Conservation (phyloP, 2,113 vertebrate species). For the Neogobius melanostomus region DNA sequence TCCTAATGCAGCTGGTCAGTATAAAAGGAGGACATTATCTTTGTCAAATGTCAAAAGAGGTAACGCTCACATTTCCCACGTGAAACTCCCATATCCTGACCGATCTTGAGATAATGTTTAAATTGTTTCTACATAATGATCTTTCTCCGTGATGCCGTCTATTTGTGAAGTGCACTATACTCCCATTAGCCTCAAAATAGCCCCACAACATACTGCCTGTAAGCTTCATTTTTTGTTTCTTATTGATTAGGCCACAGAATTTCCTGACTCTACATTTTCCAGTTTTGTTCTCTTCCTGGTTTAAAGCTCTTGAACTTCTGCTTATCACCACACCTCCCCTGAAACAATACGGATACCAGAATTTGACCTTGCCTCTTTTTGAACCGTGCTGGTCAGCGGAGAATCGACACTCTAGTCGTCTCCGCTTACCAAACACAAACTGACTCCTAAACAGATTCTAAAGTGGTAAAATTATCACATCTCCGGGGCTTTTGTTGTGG, state of each 20-base stretch:
- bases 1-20: too few relatives aligned
- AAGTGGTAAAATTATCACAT: constrained; percentile 61
- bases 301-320: constrained; percentile 33
- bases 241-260: background rate
- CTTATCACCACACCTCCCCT: constrained; percentile 28
- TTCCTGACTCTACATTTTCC: background rate
- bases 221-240: background rate
- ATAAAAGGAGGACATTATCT: too few relatives aligned
- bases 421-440: constrained; percentile 68
- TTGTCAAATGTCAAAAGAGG: too few relatives aligned
- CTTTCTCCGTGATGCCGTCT: too few relatives aligned
- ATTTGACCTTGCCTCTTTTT: constrained; percentile 49
- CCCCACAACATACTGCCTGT: too few relatives aligned
- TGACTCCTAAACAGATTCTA: constrained; percentile 44
- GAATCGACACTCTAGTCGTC: constrained; percentile 52
- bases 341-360: constrained; percentile 29
- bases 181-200: too few relatives aligned
- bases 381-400: constrained; percentile 57
- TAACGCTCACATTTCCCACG: too few relatives aligned
- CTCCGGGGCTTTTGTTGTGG: constrained; percentile 20
- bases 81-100: too few relatives aligned
- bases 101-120: too few relatives aligned
- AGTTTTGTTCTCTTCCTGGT: constrained; percentile 4
- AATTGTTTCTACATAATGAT: too few relatives aligned
- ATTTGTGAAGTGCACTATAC: too few relatives aligned